Evolutionary conservation across 2,113 vertebrate genomes (phyloP).

Genomic region (Meles meles): DNA sequence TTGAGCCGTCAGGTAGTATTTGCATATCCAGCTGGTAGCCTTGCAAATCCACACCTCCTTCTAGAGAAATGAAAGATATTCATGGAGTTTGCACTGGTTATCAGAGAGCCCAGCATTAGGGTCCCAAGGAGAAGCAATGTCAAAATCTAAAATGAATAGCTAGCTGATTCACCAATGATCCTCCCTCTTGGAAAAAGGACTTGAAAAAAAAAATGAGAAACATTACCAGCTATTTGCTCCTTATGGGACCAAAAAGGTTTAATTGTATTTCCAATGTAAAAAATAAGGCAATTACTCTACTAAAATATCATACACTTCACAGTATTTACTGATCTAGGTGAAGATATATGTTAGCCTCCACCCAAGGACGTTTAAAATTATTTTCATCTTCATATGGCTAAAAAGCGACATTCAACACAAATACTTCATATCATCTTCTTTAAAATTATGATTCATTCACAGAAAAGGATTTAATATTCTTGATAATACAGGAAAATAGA

Average conservation of each 20-base stretch:
- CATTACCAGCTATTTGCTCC: background rate
- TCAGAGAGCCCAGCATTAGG: slow-evolving; percentile 65
- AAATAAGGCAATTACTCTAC: background rate
- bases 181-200: slow-evolving; percentile 9
- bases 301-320: background rate
- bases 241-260: background rate
- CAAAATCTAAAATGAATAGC: slow-evolving; percentile 51
- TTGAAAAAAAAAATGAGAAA: background rate
- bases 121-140: slow-evolving; percentile 61
- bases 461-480: slow-evolving; percentile 13
- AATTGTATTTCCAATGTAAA: slow-evolving; percentile 10
- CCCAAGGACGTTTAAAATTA: slow-evolving; percentile 13
- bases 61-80: slow-evolving; percentile 86
- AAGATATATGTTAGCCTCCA: background rate
- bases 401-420: background rate
- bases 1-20: slow-evolving; percentile 81
- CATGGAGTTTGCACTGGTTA: slow-evolving; percentile 76
- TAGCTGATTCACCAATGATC: slow-evolving; percentile 13
- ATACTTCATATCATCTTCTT: background rate
- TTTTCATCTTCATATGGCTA: background rate
- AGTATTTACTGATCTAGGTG: background rate
- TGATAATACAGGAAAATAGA: background rate
- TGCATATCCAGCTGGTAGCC: slow-evolving; percentile 82
- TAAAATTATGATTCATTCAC: background rate
- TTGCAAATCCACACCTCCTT: slow-evolving; percentile 86